Conservation (phyloP, 2,113 vertebrate species). For the Pollachius pollachius region DNA sequence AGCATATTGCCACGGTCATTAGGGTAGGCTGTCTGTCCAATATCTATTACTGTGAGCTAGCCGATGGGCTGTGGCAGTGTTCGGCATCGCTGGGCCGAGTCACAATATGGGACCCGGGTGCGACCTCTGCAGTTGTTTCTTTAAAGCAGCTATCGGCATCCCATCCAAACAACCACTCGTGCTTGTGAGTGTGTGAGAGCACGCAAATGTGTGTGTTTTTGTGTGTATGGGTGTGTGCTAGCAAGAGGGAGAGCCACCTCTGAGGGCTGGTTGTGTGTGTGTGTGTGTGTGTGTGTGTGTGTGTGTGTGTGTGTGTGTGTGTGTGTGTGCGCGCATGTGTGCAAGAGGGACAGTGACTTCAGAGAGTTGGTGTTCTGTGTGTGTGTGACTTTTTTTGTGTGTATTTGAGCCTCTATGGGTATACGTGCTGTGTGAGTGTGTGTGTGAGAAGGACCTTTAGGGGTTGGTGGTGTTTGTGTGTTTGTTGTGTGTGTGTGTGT, state of each 20-base stretch:
- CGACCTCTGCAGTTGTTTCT: conserved; percentile 21
- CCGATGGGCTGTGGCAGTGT: conserved; percentile 2
- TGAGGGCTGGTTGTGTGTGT: too few relatives aligned
- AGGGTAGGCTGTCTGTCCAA: conserved; percentile 4
- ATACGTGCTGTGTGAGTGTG: background rate
- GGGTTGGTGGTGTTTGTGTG: too few relatives aligned
- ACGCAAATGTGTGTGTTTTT: too few relatives aligned
- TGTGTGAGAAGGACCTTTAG: background rate
- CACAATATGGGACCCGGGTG: conserved; percentile 9
- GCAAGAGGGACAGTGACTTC: too few relatives aligned
- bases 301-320: too few relatives aligned
- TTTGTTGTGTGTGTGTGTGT: background rate
- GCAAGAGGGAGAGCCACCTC: too few relatives aligned
- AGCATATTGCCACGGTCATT: background rate
- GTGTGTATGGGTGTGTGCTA: too few relatives aligned
- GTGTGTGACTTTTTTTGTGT: background rate
- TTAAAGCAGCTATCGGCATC: conserved; percentile 11
- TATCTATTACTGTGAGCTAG: conserved; percentile 15
- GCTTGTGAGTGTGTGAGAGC: background rate
- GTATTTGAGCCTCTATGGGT: background rate
- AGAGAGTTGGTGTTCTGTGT: too few relatives aligned
- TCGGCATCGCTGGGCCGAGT: background rate
- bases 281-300: too few relatives aligned
- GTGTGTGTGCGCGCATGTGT: too few relatives aligned
- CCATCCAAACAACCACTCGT: conserved; percentile 5